Conservation (phyloP, 2,113 vertebrate genomes). For the Raja brachyura region DNA sequence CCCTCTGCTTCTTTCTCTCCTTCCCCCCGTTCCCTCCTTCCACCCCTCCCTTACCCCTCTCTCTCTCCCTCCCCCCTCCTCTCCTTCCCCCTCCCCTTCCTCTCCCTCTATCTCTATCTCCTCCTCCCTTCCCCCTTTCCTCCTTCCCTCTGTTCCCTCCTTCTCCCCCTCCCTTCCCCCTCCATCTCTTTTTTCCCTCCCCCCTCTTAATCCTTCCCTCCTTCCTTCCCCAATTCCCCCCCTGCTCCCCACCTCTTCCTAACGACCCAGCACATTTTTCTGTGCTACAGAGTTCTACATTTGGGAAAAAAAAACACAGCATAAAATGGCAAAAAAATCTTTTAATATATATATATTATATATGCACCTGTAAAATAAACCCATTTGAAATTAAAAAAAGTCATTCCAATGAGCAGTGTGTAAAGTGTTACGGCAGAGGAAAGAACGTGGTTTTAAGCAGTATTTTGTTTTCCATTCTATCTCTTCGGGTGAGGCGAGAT, state of each 20-base stretch:
- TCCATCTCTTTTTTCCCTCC: too few relatives aligned
- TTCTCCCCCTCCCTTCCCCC: neutral
- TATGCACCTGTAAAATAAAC: neutral
- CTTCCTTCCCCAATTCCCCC: neutral
- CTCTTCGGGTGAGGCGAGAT: neutral
- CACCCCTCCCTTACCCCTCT: neutral
- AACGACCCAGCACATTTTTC: neutral
- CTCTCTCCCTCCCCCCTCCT: neutral
- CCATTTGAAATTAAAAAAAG: slow-evolving; percentile 1
- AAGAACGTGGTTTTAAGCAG: neutral
- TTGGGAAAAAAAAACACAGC: neutral
- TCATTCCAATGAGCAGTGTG: neutral
- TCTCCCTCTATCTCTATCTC: neutral
- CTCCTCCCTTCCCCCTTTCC: neutral
- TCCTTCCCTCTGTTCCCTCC: too few relatives aligned
- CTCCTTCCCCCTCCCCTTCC: too few relatives aligned
- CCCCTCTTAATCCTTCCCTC: too few relatives aligned
- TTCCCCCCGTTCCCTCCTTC: too few relatives aligned
- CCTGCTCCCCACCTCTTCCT: neutral
- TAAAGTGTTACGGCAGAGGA: neutral
- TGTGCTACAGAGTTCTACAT: neutral
- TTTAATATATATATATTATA: slow-evolving; percentile 13
- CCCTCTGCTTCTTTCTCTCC: too few relatives aligned
- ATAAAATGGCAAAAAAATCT: neutral
- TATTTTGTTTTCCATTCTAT: neutral